Evolutionary conservation across 2,888 invertebrate genomes (phyloP), one percentile per base, ranked within the genome.

Genomic region (Leucophenga montana): DNA sequence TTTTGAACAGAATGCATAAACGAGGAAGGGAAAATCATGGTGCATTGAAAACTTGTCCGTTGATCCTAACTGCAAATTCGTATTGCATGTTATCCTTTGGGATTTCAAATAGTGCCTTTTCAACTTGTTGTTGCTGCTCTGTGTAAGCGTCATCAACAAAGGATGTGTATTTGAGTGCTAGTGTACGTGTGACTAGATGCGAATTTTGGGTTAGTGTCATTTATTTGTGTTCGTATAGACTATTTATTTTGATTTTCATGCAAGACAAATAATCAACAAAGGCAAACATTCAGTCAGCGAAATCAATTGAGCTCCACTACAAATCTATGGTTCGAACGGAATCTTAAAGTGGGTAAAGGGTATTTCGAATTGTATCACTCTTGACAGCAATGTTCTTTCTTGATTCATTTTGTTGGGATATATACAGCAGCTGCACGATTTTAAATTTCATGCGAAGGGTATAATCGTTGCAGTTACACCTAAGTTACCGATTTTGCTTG

Each of bases 61-160:
- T 62, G 61, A 62, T 62, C 61, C 61, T 62, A 44, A 62, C 61
- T 27, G 61, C 44, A 62, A 62, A 62, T 62, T 44, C 44, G 61
- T 62, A 62, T 62, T 62, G 61, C 61, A 62, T 62, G 61, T 62
- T 62, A 62, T 62, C 61, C 61, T 62, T 62, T 62, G 61, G 61
- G 61, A 62, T 62, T 62, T 62, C 20, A 62, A 62, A 62, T 62
- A 62, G 61, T 62, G 61, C 54, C 54, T 54, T 1, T 18, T 13
- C 54, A 20, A 18, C 22, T 20, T 22, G 46, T 46, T 46, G 14
- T 13, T 46, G 46, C 46, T 46, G 46, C 8, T 46, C 3, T 46
- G 46, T 13, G 22, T 56, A 9, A 16, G 5, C 13, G 22, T 56
- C 56, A 56, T 18, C 54, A 18, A 18, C 54, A 20, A 54, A n/a